Conservation (phyloP, 2,888 invertebrate species). For the Blastobasis adustella region DNA sequence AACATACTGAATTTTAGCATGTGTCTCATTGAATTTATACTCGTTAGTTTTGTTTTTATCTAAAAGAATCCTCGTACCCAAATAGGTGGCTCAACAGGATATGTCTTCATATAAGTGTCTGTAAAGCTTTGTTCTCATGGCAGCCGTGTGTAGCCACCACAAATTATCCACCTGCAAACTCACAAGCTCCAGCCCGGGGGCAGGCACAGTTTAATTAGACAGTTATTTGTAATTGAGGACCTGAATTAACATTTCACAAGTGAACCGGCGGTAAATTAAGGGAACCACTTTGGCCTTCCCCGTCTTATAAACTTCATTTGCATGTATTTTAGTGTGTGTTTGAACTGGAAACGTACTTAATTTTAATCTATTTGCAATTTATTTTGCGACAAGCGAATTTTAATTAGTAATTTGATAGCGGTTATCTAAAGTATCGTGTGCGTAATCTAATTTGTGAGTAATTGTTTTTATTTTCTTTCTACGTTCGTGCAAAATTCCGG, state of each 20-base stretch:
- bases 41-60: too few relatives aligned
- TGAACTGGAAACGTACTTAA: too few relatives aligned
- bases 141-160: conserved; percentile 8
- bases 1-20: too few relatives aligned
- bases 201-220: conserved; percentile 33
- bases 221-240: conserved; percentile 33
- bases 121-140: too few relatives aligned
- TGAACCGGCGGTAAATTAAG: conserved; percentile 11
- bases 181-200: conserved; percentile 24
- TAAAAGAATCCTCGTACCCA: too few relatives aligned
- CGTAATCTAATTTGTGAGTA: neutral
- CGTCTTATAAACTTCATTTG: conserved; percentile 7
- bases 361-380: conserved; percentile 1
- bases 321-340: neutral
- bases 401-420: neutral
- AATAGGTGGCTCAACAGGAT: too few relatives aligned
- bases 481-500: too few relatives aligned
- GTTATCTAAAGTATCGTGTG: too few relatives aligned
- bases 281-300: conserved; percentile 7
- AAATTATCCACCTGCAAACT: conserved; percentile 19
- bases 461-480: neutral
- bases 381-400: neutral
- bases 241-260: conserved; percentile 23
- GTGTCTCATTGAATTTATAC: too few relatives aligned
- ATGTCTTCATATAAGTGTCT: too few relatives aligned